Percentiles rank a stretch among this genome's conserved stretches.
Conservation (phyloP, 2,888 invertebrate genomes). For the Toxonevra muliebris region DNA sequence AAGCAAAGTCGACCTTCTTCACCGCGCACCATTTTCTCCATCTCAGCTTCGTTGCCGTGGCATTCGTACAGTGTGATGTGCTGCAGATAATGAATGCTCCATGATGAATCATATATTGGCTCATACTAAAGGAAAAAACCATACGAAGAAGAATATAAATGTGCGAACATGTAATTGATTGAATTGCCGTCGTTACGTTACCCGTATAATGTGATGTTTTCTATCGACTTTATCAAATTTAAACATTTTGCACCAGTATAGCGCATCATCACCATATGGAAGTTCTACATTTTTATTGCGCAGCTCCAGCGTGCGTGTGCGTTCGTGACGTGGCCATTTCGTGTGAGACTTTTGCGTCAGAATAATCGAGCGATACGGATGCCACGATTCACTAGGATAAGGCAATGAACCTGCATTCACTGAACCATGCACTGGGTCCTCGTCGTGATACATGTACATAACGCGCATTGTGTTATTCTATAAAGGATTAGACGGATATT, state of each 20-base stretch:
- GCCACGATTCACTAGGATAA: conserved; percentile 62
- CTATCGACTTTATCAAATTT: conserved; percentile 68
- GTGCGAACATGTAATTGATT: neutral
- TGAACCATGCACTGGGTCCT: conserved; percentile 68
- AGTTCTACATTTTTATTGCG: conserved; percentile 68
- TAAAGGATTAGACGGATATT: conserved; percentile 46
- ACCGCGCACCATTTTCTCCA: conserved; percentile 66
- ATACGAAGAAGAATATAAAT: conserved; percentile 38
- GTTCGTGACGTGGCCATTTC: conserved; percentile 37
- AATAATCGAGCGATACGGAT: conserved; percentile 70
- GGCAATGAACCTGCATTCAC: conserved; percentile 69
- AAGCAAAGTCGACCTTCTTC: conserved; percentile 68
- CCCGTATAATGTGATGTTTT: conserved; percentile 70
- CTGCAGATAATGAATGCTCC: conserved; percentile 70
- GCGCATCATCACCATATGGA: conserved; percentile 69
- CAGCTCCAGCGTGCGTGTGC: conserved; percentile 66
- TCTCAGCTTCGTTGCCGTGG: conserved; percentile 66
- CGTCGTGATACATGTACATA: conserved; percentile 70
- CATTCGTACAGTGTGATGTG: conserved; percentile 76
- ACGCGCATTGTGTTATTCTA: conserved; percentile 73
- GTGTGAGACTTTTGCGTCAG: conserved; percentile 57
- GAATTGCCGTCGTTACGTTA: neutral
- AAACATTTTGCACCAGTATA: conserved; percentile 73
- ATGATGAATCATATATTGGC: conserved; percentile 69
- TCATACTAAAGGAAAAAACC: conserved; percentile 67